phyloP scores from a whole-genome alignment of 2,888 invertebrate genomes.

The Molanna angustata region DNA sequence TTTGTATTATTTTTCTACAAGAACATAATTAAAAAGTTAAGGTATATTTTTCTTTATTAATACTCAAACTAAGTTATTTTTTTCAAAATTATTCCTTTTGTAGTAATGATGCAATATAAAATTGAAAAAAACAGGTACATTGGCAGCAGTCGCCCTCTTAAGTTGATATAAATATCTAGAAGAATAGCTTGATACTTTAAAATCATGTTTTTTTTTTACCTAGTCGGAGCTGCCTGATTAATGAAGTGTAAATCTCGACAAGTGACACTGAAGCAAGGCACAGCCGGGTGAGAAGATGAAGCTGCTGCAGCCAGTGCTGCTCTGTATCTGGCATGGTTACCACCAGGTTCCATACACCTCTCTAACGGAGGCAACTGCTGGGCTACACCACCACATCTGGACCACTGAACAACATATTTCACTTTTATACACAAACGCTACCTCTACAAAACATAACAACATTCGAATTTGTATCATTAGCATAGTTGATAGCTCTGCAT shows the following conservation, averaged over 20 bases:
- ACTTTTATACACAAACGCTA: neutral
- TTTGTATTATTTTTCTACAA: no score
- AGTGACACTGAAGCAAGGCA: conserved; percentile 50
- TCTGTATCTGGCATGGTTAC: conserved; percentile 51
- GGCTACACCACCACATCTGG: conserved; percentile 49
- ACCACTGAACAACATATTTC: conserved; percentile 43
- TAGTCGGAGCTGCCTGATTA: conserved; percentile 49
- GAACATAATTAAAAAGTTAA: no score
- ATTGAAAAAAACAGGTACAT: no score
- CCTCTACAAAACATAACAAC: neutral
- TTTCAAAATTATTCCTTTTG: no score
- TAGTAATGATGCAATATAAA: no score
- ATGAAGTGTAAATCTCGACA: conserved; percentile 53
- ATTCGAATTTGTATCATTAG: neutral
- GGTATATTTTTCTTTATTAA: no score
- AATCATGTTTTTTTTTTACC: no score
- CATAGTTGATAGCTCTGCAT: no score
- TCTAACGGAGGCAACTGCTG: conserved; percentile 51
- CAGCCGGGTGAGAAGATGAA: conserved; percentile 50
- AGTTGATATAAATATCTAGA: no score
- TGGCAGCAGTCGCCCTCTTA: no score
- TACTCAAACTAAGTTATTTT: no score
- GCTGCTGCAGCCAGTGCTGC: conserved; percentile 47
- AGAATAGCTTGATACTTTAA: no score
- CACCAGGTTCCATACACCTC: conserved; percentile 50